phyloP scores from a whole-genome alignment of 2,888 invertebrate genomes.

The Apomyelois bistriatella region DNA sequence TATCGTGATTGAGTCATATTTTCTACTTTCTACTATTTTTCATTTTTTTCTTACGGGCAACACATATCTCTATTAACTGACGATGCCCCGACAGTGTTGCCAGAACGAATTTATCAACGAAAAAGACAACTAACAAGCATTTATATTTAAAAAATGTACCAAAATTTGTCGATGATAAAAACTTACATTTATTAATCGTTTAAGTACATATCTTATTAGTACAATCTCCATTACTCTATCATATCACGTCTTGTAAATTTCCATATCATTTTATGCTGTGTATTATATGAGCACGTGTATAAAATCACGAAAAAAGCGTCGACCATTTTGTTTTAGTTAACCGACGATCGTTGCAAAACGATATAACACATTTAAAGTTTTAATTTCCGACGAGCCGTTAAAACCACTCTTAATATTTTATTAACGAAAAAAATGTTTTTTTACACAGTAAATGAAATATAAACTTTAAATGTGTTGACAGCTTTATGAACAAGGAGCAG shows the following conservation, averaged over 20 bases:
- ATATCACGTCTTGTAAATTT: conserved; percentile 78
- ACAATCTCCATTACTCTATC: conserved; percentile 71
- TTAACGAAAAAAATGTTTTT: no score
- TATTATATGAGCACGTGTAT: conserved; percentile 58
- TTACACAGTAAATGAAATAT: no score
- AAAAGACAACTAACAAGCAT: conserved; percentile 75
- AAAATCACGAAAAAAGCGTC: conserved; percentile 53
- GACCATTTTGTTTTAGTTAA: conserved; percentile 24
- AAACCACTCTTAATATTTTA: no score
- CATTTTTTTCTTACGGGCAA: conserved; percentile 32
- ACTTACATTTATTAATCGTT: conserved; percentile 60
- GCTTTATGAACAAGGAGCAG: conserved; percentile 35
- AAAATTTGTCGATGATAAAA: conserved; percentile 45
- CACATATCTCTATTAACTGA: conserved; percentile 35
- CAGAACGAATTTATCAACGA: conserved; percentile 60
- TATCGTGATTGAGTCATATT: conserved; percentile 73
- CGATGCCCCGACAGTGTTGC: conserved; percentile 55
- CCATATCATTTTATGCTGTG: conserved; percentile 76
- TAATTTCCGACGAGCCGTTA: neutral
- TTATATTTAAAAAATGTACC: conserved; percentile 68
- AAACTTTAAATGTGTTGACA: conserved; percentile 12
- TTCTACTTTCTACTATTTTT: conserved; percentile 27
- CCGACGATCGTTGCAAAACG: conserved; percentile 21
- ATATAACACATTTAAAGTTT: conserved; percentile 13
- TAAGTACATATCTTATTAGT: conserved; percentile 78